Base-by-base conservation (phyloP, 92 coral and sea anemone species). In the Heteractis magnifica region DNA sequence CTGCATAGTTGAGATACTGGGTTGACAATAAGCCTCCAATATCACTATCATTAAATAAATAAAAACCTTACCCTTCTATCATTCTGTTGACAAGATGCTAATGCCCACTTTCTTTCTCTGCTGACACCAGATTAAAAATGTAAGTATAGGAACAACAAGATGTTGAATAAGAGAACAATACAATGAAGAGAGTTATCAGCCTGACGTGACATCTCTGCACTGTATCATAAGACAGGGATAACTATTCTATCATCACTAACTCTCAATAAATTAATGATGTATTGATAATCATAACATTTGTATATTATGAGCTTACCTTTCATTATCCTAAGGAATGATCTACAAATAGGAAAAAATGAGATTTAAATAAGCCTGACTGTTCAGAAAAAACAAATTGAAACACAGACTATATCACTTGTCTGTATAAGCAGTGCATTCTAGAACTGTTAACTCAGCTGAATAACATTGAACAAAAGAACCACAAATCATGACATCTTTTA, bases 141-240 rank as follows among this genome's bases (percentile, higher is more conserved):
- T 75, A 48, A 75, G 79, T 8, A 75, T 18, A 75, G 18, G 79
- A 20, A 50, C 3, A 16, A 41, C 18, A 18, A 18, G 79, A 75
- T 6, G 18, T n/a, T 49, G 9, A 19, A 4, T 50, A 4, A 52
- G 55, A 52, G 81, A 8, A 51, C 6, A 10, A 53, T 2, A 34
- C 44, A 2, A 34, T 34, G 3, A 12, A 62, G 70, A 62, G 87
- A 84, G 87, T 72, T 48, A 79, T 93, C 97, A 93, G 97, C 49
- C 97, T 93, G 97, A 93, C 97, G 92, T 93, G 97, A 55, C 92
- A 56, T 93, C 68, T 93, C 97, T 72, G 92, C 97, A 93, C 77
- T 12, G 79, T 51, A 48, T 81, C 51, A 85, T 93, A 87, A 72
- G 97, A 93, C 94, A 93, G 97, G 97, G 97, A 86, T 93, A 93